phyloP scores from a whole-genome alignment of 2,113 vertebrate species.

The Heterotis niloticus region DNA sequence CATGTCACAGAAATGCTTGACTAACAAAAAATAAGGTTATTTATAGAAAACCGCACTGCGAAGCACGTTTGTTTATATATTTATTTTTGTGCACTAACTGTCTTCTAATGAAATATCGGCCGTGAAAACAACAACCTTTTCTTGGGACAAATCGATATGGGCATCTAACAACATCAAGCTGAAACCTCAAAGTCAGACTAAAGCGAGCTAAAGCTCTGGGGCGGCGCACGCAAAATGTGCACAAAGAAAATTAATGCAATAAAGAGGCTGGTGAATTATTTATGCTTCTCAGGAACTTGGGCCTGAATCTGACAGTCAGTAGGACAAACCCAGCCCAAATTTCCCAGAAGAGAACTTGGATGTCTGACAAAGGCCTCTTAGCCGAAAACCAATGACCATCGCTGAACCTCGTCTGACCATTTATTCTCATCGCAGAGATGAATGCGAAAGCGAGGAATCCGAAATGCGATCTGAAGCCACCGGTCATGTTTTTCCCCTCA shows the following conservation, averaged over 20 bases:
- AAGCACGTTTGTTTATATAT: no score
- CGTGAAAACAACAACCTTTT: neutral
- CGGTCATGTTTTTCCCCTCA: no score
- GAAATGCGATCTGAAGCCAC: no score
- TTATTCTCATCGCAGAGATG: no score
- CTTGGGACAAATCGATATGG: neutral
- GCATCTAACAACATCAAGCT: neutral
- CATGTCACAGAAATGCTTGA: neutral
- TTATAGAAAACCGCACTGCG: neutral
- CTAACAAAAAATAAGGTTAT: neutral
- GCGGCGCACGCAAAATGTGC: neutral
- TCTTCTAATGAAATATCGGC: neutral
- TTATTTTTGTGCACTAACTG: neutral
- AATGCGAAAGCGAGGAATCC: no score
- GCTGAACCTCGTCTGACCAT: no score
- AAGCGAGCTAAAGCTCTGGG: neutral
- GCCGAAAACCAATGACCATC: no score
- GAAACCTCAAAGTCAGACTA: neutral
- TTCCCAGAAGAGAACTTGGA: no score
- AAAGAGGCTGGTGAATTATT: neutral
- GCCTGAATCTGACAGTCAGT: neutral
- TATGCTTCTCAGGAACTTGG: neutral
- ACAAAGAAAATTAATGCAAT: neutral
- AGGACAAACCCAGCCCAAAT: no score
- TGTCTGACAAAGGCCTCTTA: no score